Percentiles rank a stretch among this genome's conserved stretches.
Conservation (phyloP, 2,113 vertebrate genomes). For the Puma concolor region DNA sequence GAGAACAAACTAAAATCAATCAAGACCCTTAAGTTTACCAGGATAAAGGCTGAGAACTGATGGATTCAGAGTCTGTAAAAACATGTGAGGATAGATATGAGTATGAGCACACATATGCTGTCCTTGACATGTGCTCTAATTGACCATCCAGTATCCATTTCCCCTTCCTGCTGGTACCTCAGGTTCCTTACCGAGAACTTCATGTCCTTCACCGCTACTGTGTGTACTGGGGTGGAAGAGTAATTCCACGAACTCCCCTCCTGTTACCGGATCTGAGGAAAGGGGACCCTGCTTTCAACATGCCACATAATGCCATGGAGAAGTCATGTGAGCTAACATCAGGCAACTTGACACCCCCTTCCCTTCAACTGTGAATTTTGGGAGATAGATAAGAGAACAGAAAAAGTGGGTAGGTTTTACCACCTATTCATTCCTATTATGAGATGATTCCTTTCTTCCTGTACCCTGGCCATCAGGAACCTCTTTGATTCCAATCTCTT, state of each 20-base stretch:
- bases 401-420: not conserved
- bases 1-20: conserved; percentile 56
- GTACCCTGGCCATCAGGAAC: not conserved
- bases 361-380: not conserved
- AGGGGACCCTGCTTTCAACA: not conserved
- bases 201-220: not conserved
- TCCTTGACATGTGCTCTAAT: not conserved
- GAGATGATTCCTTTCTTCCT: not conserved
- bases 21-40: not conserved
- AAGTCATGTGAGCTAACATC: not conserved
- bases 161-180: not conserved
- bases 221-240: not conserved
- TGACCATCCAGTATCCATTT: not conserved
- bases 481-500: not conserved
- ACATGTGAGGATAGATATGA: not conserved
- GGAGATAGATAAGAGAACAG: not conserved
- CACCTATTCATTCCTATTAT: not conserved
- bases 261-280: not conserved
- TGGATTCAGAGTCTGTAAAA: conserved; percentile 4
- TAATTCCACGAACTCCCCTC: not conserved
- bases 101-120: not conserved
- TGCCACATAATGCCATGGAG: not conserved
- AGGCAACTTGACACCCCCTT: not conserved
- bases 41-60: conserved; percentile 21
- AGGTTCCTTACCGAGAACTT: not conserved